A percentile compares a stretch with the other conserved stretches of the same genome.
Conservation (phyloP, 2,113 vertebrate genomes). For the Chaetura pelagica region DNA sequence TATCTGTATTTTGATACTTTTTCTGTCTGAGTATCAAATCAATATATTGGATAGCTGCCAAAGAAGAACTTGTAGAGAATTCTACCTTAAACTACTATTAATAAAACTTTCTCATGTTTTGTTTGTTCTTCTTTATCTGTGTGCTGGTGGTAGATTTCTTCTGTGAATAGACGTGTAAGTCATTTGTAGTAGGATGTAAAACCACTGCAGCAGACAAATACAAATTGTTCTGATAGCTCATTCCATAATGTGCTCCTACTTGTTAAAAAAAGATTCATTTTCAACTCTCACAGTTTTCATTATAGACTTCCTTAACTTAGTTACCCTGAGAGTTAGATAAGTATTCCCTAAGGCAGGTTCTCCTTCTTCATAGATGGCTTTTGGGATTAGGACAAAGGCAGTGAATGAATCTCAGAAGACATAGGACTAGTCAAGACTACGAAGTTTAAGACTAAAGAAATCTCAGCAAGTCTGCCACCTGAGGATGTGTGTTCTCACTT, state of each 20-base stretch:
- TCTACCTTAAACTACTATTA: not conserved
- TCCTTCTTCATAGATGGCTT: not conserved
- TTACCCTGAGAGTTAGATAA: not conserved
- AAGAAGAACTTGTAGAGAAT: not conserved
- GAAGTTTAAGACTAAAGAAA: not conserved
- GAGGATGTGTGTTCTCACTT: not conserved
- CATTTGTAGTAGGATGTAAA: not conserved
- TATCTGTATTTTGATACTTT: not conserved
- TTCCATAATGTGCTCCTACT: not conserved
- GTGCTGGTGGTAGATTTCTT: not conserved
- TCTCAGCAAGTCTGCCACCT: not conserved
- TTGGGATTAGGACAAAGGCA: not conserved
- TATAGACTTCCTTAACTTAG: not conserved
- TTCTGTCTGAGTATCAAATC: not conserved
- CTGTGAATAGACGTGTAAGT: not conserved
- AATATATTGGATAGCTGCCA: not conserved
- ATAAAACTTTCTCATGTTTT: not conserved
- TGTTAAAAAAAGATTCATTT: not conserved
- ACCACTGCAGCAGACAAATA: not conserved
- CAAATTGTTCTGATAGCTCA: slow-evolving; percentile 7
- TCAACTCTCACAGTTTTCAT: not conserved
- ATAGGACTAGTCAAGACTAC: not conserved
- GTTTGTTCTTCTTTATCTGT: not conserved
- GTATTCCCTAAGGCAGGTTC: not conserved
- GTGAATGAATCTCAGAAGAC: not conserved